Evolutionary conservation across 92 coral and sea anemone species (phyloP), one percentile per base, ranked within the genome.

Genomic region (Hydrozoanthus gracilis): DNA sequence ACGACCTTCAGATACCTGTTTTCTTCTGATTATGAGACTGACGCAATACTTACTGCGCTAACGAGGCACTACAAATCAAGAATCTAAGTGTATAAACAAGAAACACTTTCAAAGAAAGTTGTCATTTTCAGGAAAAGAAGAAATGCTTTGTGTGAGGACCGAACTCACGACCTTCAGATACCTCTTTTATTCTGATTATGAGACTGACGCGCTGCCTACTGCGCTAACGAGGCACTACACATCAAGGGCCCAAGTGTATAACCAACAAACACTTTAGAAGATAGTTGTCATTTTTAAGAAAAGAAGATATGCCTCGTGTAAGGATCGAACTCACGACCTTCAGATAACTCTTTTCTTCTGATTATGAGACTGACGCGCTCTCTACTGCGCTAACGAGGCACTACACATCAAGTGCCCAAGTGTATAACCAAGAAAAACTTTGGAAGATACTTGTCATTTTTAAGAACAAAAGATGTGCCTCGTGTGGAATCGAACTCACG

Each of bases 301-400:
- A 27, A 27, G 39, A 27, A 27, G 39, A 27, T 0, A 2, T 84
- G 61, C 82, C 88, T 71, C 86, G 86, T 86, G 86, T 58, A 52
- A 62, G 86, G 86, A 77, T 86, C 77, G 86, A 86, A 77, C 86
- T 86, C 77, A 86, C 89, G 89, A 78, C 89, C 82, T 84, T 84
- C 73, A 68, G 73, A 68, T 35, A 27, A n/a, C n/a, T n/a, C n/a
- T n/a, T n/a, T n/a, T n/a, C n/a, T n/a, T 27, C 39, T 27, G 39
- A 27, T 27, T 27, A 27, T 27, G 39, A 27, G 39, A 27, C 39
- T 27, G 39, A 27, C 39, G 39, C 39, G 39, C 39, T 27, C 1
- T 2, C 39, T 27, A 27, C 39, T 27, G 39, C 39, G 2, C 39
- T 27, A 27, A 27, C 39, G 39, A 27, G 39, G 39, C 39, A 27